Evolutionary conservation across 2,888 invertebrate species (phyloP).

Genomic region (Eilema caniola): DNA sequence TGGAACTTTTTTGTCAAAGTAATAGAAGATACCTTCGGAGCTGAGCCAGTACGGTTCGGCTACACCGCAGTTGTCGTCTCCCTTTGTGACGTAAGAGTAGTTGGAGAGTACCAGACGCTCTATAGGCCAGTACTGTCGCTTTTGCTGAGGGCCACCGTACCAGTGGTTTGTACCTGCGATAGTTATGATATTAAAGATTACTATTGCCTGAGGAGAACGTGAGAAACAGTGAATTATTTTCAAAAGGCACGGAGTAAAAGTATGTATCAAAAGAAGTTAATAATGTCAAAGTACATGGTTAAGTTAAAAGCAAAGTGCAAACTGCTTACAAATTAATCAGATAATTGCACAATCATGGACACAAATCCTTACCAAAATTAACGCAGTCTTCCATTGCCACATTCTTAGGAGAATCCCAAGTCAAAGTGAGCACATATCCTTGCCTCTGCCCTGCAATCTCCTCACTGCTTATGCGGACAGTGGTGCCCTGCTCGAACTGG

Average conservation of each 20-base stretch:
- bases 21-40: constrained; percentile 88
- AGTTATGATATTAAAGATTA: background rate
- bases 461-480: constrained; percentile 67
- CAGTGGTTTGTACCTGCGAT: constrained; percentile 80
- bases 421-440: constrained; percentile 69
- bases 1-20: constrained; percentile 88
- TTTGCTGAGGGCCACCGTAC: constrained; percentile 89
- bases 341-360: background rate
- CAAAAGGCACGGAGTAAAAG: no score
- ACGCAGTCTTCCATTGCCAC: constrained; percentile 72
- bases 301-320: no score
- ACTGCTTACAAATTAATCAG: no score
- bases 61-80: constrained; percentile 85
- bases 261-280: no score
- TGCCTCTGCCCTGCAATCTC: constrained; percentile 56
- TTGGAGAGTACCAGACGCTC: constrained; percentile 82
- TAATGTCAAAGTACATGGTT: no score
- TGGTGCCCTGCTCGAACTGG: constrained; percentile 70
- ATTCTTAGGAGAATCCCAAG: constrained; percentile 70
- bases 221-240: background rate
- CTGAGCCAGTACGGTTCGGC: constrained; percentile 90
- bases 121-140: constrained; percentile 88
- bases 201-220: background rate
- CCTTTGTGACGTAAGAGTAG: constrained; percentile 87
- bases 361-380: constrained; percentile 66